Evolutionary conservation across 2,113 vertebrate species (phyloP).

Genomic region (Vulpes lagopus): DNA sequence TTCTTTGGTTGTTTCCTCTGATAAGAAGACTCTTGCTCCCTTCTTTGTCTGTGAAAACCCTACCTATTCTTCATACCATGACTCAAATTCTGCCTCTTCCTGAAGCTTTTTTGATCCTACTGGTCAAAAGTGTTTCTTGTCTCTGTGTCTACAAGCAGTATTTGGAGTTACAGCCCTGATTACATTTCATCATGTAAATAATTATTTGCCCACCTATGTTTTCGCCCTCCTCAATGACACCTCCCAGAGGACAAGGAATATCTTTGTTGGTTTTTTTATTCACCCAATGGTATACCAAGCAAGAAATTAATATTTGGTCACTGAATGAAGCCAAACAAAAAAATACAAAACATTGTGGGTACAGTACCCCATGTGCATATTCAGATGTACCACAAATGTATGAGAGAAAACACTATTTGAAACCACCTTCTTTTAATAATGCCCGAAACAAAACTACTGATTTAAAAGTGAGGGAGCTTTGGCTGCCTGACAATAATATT

Average conservation of each 20-base stretch:
- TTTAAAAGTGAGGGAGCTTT: conserved; percentile 55
- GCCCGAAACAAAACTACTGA: conserved; percentile 41
- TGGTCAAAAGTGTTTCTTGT: neutral
- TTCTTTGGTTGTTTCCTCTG: neutral
- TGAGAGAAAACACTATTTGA: neutral
- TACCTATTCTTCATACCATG: neutral
- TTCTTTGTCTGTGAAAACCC: neutral
- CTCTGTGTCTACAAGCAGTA: neutral
- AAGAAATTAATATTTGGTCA: neutral
- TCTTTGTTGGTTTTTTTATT: neutral
- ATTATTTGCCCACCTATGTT: neutral
- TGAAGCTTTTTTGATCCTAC: neutral
- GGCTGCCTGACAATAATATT: conserved; percentile 69
- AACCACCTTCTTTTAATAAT: conserved; percentile 44
- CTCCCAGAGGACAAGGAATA: neutral
- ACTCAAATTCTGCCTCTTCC: neutral
- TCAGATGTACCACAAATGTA: neutral
- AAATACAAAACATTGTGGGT: neutral
- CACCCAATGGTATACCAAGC: neutral
- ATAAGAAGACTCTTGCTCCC: neutral
- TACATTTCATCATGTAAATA: neutral
- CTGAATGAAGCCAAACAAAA: conserved; percentile 36
- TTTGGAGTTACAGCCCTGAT: neutral
- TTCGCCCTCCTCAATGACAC: conserved; percentile 25
- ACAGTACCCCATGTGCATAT: neutral